Percentiles rank a stretch among this genome's conserved stretches.
phyloP scores from a whole-genome alignment of 1,140 invertebrate species.

The Protaetia brevitarsis region DNA sequence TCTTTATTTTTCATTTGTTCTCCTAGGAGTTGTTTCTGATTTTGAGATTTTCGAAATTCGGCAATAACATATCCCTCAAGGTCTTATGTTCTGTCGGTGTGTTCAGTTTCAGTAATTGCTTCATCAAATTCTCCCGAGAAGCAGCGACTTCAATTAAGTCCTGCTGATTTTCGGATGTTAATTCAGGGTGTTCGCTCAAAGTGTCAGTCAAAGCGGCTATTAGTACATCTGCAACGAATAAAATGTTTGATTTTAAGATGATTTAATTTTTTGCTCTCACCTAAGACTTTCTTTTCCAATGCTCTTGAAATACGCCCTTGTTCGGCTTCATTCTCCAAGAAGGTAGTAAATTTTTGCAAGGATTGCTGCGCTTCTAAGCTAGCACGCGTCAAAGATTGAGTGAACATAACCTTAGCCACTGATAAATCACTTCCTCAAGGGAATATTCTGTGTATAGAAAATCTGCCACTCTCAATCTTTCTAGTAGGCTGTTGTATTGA shows the following conservation, averaged over 20 bases:
- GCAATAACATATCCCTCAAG: background rate
- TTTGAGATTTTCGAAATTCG: background rate
- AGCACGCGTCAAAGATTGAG: constrained; percentile 62
- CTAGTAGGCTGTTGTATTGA: constrained; percentile 59
- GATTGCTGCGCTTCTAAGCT: constrained; percentile 64
- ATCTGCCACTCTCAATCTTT: constrained; percentile 62
- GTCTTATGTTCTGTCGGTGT: background rate
- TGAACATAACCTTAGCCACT: constrained; percentile 74
- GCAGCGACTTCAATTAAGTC: constrained; percentile 23
- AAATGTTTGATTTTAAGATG: background rate
- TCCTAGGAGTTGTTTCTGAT: background rate
- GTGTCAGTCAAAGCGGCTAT: constrained; percentile 69
- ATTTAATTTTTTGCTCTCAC: constrained; percentile 47
- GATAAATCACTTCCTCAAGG: constrained; percentile 72
- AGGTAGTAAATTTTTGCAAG: constrained; percentile 65
- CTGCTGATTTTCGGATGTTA: constrained; percentile 47
- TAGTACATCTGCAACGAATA: constrained; percentile 59
- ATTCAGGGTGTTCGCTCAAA: constrained; percentile 63
- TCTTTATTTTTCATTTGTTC: background rate
- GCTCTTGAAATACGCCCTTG: constrained; percentile 64
- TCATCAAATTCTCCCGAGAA: constrained; percentile 46
- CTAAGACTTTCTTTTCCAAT: constrained; percentile 70
- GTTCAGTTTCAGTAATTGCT: background rate
- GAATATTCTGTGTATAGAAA: constrained; percentile 69
- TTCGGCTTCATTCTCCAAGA: constrained; percentile 67